Base-by-base conservation (phyloP, 2,797 vertebrate species). In the Hylomyscus alleni region DNA sequence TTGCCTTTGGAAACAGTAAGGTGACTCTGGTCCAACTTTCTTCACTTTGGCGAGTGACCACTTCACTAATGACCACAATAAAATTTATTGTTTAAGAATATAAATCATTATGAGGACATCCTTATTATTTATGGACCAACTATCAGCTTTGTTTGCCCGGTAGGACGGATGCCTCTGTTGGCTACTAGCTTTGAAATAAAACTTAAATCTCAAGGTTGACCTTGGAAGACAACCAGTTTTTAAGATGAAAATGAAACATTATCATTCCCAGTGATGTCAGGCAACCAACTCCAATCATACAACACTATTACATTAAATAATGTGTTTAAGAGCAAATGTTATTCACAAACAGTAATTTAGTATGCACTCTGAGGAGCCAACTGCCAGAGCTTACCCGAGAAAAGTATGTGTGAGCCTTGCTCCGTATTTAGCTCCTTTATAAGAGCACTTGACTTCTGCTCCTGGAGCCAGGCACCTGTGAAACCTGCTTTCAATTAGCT, bases 311-410 rank as follows among this genome's bases (percentile, higher is more conserved):
- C 34, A 72, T 50, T 88, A 44, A 94, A 94, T 54, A 73, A 47
- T 13, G 5, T 82, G 60, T 95, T 96, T 93, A 76, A 94, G 84
- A 96, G n/a, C 58, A 97, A 85, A 69, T 67, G 69, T 78, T 54
- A 50, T 20, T 88, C 47, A 90, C 40, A 54, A 67, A 87, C 91
- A 56, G 40, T 82, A 84, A 89, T 72, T 88, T 96, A 37, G 72
- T 84, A 26, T 69, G 17, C n/a, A 54, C 37, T 50, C 40, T 95
- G 3, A 4, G 84, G 60, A 54, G n/a, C 10, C 40, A 78, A 78
- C 34, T 65, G 40, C n/a, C 14, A 65, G 13, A 54, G 84, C 26
- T 29, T 56, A 40, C 6, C 3, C 37, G 54, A 80, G 22, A 60
- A 60, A 93, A 81, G 13, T 12, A 58, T 31, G 69, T 52, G 50